These are phyloP conservation scores for Cervus canadensis DNA, from an alignment of 2,113 vertebrate species.

Conservation along the genomic window DNA sequence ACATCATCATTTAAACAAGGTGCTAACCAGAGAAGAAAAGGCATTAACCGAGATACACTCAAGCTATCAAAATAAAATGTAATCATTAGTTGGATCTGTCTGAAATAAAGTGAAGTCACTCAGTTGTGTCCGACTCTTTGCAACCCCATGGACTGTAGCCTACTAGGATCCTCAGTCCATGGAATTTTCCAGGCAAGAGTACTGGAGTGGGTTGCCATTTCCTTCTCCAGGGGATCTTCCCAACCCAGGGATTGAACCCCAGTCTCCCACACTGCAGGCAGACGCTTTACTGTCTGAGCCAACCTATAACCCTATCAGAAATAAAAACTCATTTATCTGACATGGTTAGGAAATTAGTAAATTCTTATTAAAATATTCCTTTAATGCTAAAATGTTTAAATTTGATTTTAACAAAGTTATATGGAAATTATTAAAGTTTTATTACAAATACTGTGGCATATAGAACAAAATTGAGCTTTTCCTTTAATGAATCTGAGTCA, in stretches of 20 bases:
- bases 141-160: too few species aligned
- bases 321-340: background rate
- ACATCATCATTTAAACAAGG: background rate
- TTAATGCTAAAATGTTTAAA: background rate
- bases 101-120: background rate
- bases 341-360: background rate
- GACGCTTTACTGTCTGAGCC: too few species aligned
- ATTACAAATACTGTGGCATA: background rate
- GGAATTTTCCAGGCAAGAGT: too few species aligned
- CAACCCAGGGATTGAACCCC: too few species aligned
- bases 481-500: background rate
- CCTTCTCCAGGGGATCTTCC: too few species aligned
- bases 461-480: background rate
- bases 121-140: too few species aligned
- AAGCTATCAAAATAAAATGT: background rate
- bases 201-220: too few species aligned
- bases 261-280: too few species aligned
- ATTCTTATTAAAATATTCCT: background rate
- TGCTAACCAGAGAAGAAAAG: background rate
- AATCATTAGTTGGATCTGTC: background rate
- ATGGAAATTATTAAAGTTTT: slow-evolving; percentile 8
- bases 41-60: background rate
- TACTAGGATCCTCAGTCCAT: too few species aligned
- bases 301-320: background rate
- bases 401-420: background rate